Evolutionary conservation across 2,113 vertebrate genomes (phyloP).

Genomic region (Cheilinus undulatus): DNA sequence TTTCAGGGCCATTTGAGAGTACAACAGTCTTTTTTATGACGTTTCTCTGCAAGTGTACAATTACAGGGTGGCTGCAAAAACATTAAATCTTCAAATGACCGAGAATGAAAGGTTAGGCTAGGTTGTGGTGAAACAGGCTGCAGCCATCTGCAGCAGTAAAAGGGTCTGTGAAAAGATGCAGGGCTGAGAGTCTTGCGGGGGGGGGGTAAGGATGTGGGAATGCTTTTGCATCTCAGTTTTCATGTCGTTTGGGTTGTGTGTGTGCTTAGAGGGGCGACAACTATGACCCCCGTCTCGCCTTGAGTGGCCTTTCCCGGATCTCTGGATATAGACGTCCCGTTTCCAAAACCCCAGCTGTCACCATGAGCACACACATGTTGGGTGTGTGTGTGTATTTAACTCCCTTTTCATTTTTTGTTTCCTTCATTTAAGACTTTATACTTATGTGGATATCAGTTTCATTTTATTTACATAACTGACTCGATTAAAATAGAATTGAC

Average conservation of each 20-base stretch:
- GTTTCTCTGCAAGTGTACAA: constrained; percentile 32
- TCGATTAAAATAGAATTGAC: constrained; percentile 37
- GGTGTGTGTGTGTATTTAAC: constrained; percentile 35
- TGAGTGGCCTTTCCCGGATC: constrained; percentile 57
- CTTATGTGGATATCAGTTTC: constrained; percentile 46
- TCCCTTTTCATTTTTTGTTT: neutral
- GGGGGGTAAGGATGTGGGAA: constrained; percentile 48
- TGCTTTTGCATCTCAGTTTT: constrained; percentile 73
- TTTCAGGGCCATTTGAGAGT: constrained; percentile 16
- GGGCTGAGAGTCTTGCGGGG: constrained; percentile 4
- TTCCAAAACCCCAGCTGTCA: constrained; percentile 78
- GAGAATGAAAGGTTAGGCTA: constrained; percentile 47
- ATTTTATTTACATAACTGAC: constrained; percentile 47
- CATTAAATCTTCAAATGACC: constrained; percentile 39
- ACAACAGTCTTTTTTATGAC: constrained; percentile 3
- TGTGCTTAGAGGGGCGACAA: constrained; percentile 59
- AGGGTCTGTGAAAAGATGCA: constrained; percentile 18
- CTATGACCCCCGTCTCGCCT: constrained; percentile 61
- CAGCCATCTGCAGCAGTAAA: constrained; percentile 19
- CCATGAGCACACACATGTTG: constrained; percentile 18
- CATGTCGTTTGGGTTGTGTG: constrained; percentile 57
- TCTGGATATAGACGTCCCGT: constrained; percentile 74
- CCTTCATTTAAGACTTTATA: constrained; percentile 2
- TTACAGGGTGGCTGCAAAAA: constrained; percentile 35
- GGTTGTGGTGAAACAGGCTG: constrained; percentile 45